Conservation (phyloP, 2,888 invertebrate genomes). For the Punctoribates punctum region DNA sequence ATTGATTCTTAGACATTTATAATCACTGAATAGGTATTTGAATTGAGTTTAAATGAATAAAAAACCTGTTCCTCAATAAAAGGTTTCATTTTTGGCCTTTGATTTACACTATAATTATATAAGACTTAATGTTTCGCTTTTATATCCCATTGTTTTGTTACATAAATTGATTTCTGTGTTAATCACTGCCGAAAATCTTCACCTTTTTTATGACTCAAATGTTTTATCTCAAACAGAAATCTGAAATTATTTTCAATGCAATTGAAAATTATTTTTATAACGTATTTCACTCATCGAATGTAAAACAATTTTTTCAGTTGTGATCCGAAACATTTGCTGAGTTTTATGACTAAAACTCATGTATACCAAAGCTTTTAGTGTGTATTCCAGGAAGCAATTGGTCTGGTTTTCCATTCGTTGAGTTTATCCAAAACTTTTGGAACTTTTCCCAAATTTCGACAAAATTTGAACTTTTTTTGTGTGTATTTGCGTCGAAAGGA, state of each 20-base stretch:
- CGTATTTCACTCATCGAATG: constrained; percentile 1
- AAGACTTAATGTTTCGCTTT: no score
- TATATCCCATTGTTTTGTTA: no score
- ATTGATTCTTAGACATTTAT: no score
- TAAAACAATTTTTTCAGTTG: neutral
- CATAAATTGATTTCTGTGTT: no score
- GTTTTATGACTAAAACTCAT: neutral
- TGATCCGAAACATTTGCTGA: neutral
- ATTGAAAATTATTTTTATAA: neutral
- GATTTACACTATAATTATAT: no score
- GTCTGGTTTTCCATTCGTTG: neutral
- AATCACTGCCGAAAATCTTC: no score
- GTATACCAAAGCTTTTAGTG: neutral
- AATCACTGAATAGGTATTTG: no score
- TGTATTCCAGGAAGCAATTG: constrained; percentile 1
- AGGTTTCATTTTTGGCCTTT: no score
- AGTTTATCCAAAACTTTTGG: neutral
- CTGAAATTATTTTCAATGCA: neutral
- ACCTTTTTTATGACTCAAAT: neutral
- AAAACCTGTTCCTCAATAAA: no score
- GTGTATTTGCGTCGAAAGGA: neutral
- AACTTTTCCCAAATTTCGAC: constrained; percentile 3
- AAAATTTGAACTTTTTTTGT: neutral
- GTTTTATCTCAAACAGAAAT: neutral
- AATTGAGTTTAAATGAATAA: no score